Evolutionary conservation across 2,888 invertebrate species (phyloP).

Genomic region (Psylliodes chrysocephalus): DNA sequence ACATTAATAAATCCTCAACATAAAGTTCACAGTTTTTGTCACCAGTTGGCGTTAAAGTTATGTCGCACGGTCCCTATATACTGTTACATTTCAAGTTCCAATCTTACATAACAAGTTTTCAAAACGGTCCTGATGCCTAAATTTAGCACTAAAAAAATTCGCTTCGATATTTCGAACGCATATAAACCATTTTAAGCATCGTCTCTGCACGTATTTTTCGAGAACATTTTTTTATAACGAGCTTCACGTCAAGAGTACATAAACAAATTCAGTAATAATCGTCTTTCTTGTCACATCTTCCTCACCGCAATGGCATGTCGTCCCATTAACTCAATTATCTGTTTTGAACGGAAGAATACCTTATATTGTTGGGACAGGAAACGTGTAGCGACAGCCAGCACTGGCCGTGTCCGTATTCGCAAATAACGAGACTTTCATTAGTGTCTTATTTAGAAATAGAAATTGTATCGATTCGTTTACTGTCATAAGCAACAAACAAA

Average conservation of each 20-base stretch:
- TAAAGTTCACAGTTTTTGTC: too few species aligned
- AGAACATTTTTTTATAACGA: background rate
- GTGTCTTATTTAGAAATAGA: slow-evolving; percentile 7
- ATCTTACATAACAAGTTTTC: too few species aligned
- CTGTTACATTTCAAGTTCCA: too few species aligned
- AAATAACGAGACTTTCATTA: background rate
- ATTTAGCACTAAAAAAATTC: background rate
- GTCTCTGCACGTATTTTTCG: background rate
- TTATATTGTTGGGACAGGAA: background rate
- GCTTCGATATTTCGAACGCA: background rate
- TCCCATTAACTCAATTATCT: slow-evolving; percentile 17
- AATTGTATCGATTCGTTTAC: too few species aligned
- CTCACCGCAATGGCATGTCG: background rate
- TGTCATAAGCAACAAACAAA: too few species aligned
- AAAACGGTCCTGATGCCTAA: background rate
- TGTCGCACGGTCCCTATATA: too few species aligned
- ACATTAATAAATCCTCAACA: too few species aligned
- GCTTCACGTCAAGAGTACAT: slow-evolving; percentile 1
- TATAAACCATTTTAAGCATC: background rate
- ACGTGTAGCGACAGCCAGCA: background rate
- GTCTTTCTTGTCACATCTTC: slow-evolving; percentile 4
- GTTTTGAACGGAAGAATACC: slow-evolving; percentile 6
- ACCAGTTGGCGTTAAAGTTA: too few species aligned
- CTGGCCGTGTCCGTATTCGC: background rate
- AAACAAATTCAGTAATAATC: slow-evolving; percentile 1